These are phyloP conservation scores for Patella pellucida DNA, from an alignment of 2,888 invertebrate species.

Conservation along the genomic window DNA sequence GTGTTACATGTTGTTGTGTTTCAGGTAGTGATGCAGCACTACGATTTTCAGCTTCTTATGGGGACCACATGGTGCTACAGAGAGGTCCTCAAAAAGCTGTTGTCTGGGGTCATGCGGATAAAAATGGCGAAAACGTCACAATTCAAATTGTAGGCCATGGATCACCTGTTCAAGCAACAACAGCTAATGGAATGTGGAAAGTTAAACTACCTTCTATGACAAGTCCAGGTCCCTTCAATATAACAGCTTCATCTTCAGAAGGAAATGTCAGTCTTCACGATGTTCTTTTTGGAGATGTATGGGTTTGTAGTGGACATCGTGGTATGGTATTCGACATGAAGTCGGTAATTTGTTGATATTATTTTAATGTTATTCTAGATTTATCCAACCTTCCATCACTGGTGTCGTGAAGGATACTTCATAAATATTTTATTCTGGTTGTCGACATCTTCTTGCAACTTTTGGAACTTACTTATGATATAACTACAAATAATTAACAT, in stretches of 20 bases:
- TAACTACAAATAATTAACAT: too few species aligned
- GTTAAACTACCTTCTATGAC: constrained; percentile 41
- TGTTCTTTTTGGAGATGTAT: constrained; percentile 67
- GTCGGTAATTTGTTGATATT: too few species aligned
- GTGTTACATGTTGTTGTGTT: neutral
- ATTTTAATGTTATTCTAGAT: too few species aligned
- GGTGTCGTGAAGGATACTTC: too few species aligned
- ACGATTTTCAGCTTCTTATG: constrained; percentile 31
- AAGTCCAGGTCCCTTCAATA: constrained; percentile 40
- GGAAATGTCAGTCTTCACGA: constrained; percentile 45
- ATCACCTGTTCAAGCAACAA: constrained; percentile 10
- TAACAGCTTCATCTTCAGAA: constrained; percentile 43
- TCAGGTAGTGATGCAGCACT: neutral
- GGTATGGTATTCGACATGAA: constrained; percentile 50
- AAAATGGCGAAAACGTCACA: constrained; percentile 31
- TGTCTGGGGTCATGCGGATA: constrained; percentile 41
- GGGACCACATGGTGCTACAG: constrained; percentile 48
- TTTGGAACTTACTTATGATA: too few species aligned
- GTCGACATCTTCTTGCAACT: too few species aligned
- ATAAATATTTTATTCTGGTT: too few species aligned
- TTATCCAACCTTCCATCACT: too few species aligned
- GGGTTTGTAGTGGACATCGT: constrained; percentile 67
- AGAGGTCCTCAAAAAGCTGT: constrained; percentile 40
- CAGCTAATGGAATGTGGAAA: constrained; percentile 37
- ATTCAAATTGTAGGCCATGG: constrained; percentile 21